Base-by-base conservation (phyloP, 2,888 invertebrate species). In the Andrena camellia region DNA sequence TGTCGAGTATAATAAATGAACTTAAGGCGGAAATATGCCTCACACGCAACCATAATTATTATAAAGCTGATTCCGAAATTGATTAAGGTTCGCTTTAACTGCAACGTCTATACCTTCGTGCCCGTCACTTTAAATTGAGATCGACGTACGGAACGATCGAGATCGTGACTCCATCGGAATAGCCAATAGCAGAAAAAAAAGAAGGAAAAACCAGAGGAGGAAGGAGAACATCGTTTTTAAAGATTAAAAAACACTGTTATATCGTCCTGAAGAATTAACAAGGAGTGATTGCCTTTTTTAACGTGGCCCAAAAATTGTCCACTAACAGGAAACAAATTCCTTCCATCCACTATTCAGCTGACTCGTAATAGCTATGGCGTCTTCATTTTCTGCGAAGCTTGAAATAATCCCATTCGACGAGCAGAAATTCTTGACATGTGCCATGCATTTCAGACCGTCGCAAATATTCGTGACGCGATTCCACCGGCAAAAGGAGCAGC, bases 381-480 rank as follows among this genome's bases (percentile, higher is more conserved):
- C 8, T 57, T 57, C 4, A 57, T 10, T 57, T 20, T 57, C 57
- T 20, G 57, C 57, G 23, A 57, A 57, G 1, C 23, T 26, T 57
- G 57, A 57, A 57, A 57, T 26, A 23, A 10, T 57, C 13, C 10
- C 57, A 57, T 57, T 57, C 4, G 26, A 54, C 26, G 31, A 17
- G 52, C 50, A 48, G 20, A 71, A 6, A 57, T 57, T 31, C 17
- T 31, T 52, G 33, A 33, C 67, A 57, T 57, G 23, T 4, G 67
- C 52, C 26, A 20, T 67, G 50, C 13, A 26, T n/a, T 10, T 31
- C 13, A 2, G 62, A 31, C 23, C 10, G 48, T 35, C 48, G 10
- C 10, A 35, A 64, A 64, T 59, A 42, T 73, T 68, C 81, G 63
- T 79, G 71, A 63, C 20, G 48, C 72, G 64, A 62, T 33, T 23